Conservation (phyloP, 37 sponge, comb jelly and placozoan species). For the Axinella damicornis region DNA sequence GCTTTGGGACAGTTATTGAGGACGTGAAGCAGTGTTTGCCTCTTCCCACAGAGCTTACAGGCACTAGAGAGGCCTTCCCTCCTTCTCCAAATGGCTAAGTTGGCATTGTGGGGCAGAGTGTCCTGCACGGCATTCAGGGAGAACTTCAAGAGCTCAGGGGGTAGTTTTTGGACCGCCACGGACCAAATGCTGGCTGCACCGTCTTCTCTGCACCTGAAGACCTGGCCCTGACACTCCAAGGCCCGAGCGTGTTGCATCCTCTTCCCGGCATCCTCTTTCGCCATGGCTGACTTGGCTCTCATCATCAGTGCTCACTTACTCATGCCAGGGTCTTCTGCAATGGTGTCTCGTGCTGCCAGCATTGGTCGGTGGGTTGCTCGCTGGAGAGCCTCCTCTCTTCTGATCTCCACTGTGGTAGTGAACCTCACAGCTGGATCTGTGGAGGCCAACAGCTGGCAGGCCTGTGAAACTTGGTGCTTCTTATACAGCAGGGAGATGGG, state of each 20-base stretch:
- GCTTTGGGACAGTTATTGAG: constrained; percentile 26
- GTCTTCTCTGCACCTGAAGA: not conserved
- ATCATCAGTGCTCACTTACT: not conserved
- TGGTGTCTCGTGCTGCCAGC: not conserved
- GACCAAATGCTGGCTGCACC: constrained; percentile 9
- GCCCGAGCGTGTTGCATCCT: not conserved
- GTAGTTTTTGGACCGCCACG: not conserved
- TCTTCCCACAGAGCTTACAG: constrained; percentile 27
- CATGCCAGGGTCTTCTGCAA: constrained; percentile 27
- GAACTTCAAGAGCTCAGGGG: constrained; percentile 10
- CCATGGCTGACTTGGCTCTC: not conserved
- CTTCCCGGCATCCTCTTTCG: too few relatives aligned
- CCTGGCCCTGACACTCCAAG: not conserved
- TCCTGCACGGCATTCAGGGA: constrained; percentile 12
- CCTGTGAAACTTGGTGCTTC: constrained; percentile 7
- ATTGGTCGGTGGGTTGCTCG: not conserved
- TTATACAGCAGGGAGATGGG: constrained; percentile 4
- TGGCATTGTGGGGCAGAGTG: constrained; percentile 38
- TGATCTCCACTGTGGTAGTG: not conserved
- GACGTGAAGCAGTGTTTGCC: constrained; percentile 11
- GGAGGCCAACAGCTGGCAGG: not conserved
- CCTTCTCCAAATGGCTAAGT: constrained; percentile 28
- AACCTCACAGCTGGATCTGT: constrained; percentile 7
- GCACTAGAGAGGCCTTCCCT: not conserved
- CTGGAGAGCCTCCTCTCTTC: not conserved